These are phyloP conservation scores for Calephelis virginiensis DNA, from an alignment of 1,140 invertebrate species.

Conservation along the genomic window DNA sequence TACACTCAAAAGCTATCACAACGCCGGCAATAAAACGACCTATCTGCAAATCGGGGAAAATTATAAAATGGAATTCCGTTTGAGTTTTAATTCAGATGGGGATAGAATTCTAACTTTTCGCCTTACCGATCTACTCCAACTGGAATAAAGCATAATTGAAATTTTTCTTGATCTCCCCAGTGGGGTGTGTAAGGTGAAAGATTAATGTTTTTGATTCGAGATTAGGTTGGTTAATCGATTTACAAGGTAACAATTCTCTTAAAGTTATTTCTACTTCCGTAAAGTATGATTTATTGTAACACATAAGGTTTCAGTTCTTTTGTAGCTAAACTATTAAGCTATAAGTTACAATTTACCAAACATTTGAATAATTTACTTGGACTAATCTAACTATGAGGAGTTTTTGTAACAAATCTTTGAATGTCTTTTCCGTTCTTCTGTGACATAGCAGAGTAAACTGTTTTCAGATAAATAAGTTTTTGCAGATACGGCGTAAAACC, in stretches of 20 bases:
- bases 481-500: too few species aligned
- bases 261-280: background rate
- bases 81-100: constrained; percentile 54
- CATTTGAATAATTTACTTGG: too few species aligned
- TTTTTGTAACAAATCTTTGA: too few species aligned
- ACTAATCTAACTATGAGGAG: too few species aligned
- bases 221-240: constrained; percentile 22
- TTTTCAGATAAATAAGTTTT: too few species aligned
- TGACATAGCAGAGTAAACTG: too few species aligned
- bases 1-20: constrained; percentile 27
- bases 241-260: background rate
- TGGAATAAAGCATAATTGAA: constrained; percentile 56
- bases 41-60: constrained; percentile 45
- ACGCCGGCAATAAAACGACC: constrained; percentile 43
- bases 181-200: constrained; percentile 31
- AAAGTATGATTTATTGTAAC: background rate
- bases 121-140: constrained; percentile 35
- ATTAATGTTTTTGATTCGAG: constrained; percentile 30
- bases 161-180: constrained; percentile 53
- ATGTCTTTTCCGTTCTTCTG: too few species aligned
- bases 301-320: too few species aligned
- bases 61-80: constrained; percentile 59
- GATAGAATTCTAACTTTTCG: constrained; percentile 44
- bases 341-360: too few species aligned
- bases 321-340: too few species aligned